Percentiles rank a stretch among this genome's conserved stretches.
These are phyloP conservation scores for Calliopsis andreniformis DNA, from an alignment of 1,140 invertebrate species.

Conservation along the genomic window DNA sequence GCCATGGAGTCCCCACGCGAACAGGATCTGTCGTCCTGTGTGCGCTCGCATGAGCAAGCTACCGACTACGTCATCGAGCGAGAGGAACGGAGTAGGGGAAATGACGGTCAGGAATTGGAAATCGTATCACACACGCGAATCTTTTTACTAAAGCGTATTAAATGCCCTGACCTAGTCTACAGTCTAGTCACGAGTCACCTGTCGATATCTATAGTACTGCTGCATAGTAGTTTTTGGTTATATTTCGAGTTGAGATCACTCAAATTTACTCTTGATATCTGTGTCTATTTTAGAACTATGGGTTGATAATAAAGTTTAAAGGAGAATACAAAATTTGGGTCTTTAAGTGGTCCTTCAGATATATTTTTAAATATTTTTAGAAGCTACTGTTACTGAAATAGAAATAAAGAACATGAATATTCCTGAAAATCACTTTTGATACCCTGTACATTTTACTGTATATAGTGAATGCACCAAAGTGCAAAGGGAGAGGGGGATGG, in stretches of 20 bases:
- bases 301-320: too few species aligned
- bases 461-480: neutral
- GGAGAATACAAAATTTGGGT: too few species aligned
- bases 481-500: conserved; percentile 4
- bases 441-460: conserved; percentile 12
- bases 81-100: conserved; percentile 20
- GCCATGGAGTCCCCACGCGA: conserved; percentile 57
- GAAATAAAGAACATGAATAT: too few species aligned
- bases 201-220: too few species aligned
- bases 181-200: neutral
- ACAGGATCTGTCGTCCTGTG: conserved; percentile 2
- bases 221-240: too few species aligned
- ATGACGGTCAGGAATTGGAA: conserved; percentile 61
- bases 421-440: too few species aligned
- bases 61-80: neutral
- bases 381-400: too few species aligned
- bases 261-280: too few species aligned
- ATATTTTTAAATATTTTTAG: too few species aligned
- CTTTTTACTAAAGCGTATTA: conserved; percentile 33
- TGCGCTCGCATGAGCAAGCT: neutral
- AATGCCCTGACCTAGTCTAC: neutral
- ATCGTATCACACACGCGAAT: conserved; percentile 45
- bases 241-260: too few species aligned
- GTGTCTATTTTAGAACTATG: too few species aligned
- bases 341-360: too few species aligned